Evolutionary conservation across 1,140 invertebrate genomes (phyloP).

Genomic region (Chrysomallon squamiferum): DNA sequence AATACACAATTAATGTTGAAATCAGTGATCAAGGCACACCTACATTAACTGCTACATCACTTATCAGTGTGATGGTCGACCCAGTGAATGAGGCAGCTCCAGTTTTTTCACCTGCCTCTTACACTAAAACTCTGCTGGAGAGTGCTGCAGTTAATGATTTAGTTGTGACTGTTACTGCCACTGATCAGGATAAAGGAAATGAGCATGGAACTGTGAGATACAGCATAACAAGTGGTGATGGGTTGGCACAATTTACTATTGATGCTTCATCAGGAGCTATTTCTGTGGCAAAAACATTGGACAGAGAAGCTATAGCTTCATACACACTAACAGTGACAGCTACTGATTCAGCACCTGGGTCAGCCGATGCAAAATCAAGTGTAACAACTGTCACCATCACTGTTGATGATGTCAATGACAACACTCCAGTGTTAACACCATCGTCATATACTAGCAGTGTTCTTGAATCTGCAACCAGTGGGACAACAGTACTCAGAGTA

Average conservation of each 20-base stretch:
- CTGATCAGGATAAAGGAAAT: slow-evolving; percentile 32
- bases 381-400: slow-evolving; percentile 17
- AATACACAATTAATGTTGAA: slow-evolving; percentile 17
- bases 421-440: slow-evolving; percentile 24
- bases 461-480: slow-evolving; percentile 11
- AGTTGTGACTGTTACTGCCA: slow-evolving; percentile 27
- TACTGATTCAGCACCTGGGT: slow-evolving; percentile 14
- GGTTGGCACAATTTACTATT: slow-evolving; percentile 25
- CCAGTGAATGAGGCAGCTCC: slow-evolving; percentile 32
- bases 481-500: slow-evolving; percentile 10
- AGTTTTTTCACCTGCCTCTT: slow-evolving; percentile 20
- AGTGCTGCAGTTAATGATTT: slow-evolving; percentile 2
- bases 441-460: not conserved
- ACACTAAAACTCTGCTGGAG: slow-evolving; percentile 16
- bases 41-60: slow-evolving; percentile 13
- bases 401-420: slow-evolving; percentile 33
- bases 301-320: slow-evolving; percentile 17
- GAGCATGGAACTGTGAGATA: slow-evolving; percentile 28
- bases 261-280: slow-evolving; percentile 26
- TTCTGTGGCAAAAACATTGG: slow-evolving; percentile 3
- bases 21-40: slow-evolving; percentile 23
- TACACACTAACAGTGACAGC: slow-evolving; percentile 20
- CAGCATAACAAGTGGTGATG: slow-evolving; percentile 27
- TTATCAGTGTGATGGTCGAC: slow-evolving; percentile 14
- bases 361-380: slow-evolving; percentile 5